Evolutionary conservation across 1,140 invertebrate genomes (phyloP), one percentile per base, ranked within the genome.

Genomic region (Megalonaias nervosa): DNA sequence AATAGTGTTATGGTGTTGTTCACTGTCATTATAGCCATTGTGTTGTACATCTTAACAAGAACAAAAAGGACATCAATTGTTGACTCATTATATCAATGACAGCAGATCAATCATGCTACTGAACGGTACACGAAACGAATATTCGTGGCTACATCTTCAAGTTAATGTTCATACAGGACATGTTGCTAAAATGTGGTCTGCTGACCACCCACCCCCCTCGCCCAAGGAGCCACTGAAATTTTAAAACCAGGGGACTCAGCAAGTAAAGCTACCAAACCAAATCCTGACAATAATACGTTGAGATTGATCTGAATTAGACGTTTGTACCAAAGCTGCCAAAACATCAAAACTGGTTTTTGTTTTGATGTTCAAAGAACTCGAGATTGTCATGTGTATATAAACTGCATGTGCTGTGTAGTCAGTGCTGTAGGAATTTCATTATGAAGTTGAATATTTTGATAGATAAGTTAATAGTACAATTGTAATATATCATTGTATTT

Each of bases 11-110:
- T 31, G 26, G 26, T 31, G 11, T 31, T 85, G 2, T 69, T 85
- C 21, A 61, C 87, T 21, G 74, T 70, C 48, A 74, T 86, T 16
- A 72, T 87, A 17, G 74, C 82, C 9, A 77, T 77, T 56, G 83
- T 88, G 13, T 15, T 88, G 19, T 82, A 81, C 31, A 84, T 48
- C 72, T 48, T 75, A 61, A 73, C 5, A 82, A 72, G 19, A 66
- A 77, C 14, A 65, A 78, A 70, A 0, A 19, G 31, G 31, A 73
- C 59, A 19, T 70, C 74, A 57, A 57, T 48, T 19, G 68, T 31
- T 19, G 59, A 3, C 13, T 12, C 66, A 75, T 64, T 81, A 80
- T 68, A 69, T 67, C 57, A 81, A 79, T 56, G 70, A 56, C 67
- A 57, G 71, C 57, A 73, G 75, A 58, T 64, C 71, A 31, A 70